Evolutionary conservation across 2,113 vertebrate genomes (phyloP).

Genomic region (Bufo gargarizans): DNA sequence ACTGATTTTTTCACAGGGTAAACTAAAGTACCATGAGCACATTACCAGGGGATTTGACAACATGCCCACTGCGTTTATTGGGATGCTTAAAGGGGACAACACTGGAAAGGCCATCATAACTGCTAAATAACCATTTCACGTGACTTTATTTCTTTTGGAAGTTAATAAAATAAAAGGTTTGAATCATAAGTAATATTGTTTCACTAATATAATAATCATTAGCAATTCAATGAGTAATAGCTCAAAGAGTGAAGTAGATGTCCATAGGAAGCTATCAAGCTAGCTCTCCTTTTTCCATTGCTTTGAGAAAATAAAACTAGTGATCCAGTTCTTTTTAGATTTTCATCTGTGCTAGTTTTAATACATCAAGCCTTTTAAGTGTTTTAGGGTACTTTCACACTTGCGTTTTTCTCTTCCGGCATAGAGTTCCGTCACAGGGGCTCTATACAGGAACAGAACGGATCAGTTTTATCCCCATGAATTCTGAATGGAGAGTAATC

Average conservation of each 20-base stretch:
- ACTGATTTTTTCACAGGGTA: slow-evolving; percentile 71
- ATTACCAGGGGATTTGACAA: slow-evolving; percentile 85
- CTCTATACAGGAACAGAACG: too few relatives aligned
- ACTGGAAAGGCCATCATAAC: slow-evolving; percentile 83
- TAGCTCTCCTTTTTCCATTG: too few relatives aligned
- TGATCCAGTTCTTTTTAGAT: too few relatives aligned
- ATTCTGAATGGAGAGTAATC: too few relatives aligned
- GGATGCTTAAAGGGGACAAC: slow-evolving; percentile 84
- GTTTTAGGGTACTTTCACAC: too few relatives aligned
- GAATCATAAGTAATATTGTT: neutral
- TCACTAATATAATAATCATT: neutral
- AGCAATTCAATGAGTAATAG: neutral
- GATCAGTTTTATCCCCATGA: too few relatives aligned
- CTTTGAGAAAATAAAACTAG: too few relatives aligned
- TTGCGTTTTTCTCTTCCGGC: too few relatives aligned
- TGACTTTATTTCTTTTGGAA: neutral
- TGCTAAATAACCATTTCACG: slow-evolving; percentile 65
- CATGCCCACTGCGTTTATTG: slow-evolving; percentile 86
- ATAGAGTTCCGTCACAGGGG: too few relatives aligned
- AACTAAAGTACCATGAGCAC: slow-evolving; percentile 78
- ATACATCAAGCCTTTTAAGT: too few relatives aligned
- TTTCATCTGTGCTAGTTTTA: too few relatives aligned
- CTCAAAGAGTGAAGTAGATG: neutral
- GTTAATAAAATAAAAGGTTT: neutral
- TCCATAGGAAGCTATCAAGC: too few relatives aligned